Percentiles rank a stretch among this genome's conserved stretches.
phyloP scores from a whole-genome alignment of 2,113 vertebrate genomes.

The Leptocoma aspasia region DNA sequence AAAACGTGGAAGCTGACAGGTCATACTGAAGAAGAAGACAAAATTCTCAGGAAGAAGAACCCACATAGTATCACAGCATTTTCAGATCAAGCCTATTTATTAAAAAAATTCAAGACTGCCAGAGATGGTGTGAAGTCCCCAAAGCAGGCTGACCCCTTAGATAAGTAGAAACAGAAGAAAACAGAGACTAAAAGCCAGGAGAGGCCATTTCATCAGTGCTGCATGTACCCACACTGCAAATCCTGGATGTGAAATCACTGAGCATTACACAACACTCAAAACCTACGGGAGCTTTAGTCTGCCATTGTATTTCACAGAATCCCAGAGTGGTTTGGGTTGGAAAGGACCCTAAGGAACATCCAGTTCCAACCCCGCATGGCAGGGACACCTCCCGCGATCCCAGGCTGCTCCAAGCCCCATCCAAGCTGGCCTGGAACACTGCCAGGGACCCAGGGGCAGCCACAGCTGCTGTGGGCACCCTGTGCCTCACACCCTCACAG shows the following conservation, averaged over 20 bases:
- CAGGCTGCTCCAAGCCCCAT: rapidly evolving
- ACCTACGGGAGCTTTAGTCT: rapidly evolving
- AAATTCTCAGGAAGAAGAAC: not conserved
- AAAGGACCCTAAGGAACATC: rapidly evolving
- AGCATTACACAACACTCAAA: rapidly evolving
- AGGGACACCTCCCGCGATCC: rapidly evolving
- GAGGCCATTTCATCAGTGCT: not conserved
- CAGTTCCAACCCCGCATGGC: rapidly evolving
- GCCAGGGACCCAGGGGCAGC: not conserved
- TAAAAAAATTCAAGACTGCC: not conserved
- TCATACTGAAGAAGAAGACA: constrained; percentile 81
- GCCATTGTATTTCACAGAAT: rapidly evolving
- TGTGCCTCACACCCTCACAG: not conserved
- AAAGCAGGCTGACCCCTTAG: not conserved
- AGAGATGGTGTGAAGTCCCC: rapidly evolving
- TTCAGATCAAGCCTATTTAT: not conserved
- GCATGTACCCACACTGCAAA: not conserved
- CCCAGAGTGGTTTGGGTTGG: not conserved
- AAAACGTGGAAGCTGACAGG: constrained; percentile 96
- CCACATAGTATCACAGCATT: not conserved
- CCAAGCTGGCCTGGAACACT: rapidly evolving
- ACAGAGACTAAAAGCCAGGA: not conserved
- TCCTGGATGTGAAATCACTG: not conserved
- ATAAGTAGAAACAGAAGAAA: not conserved
- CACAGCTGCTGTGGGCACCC: not conserved